Conservation (phyloP, 2,113 vertebrate species). For the Erythrocebus patas region DNA sequence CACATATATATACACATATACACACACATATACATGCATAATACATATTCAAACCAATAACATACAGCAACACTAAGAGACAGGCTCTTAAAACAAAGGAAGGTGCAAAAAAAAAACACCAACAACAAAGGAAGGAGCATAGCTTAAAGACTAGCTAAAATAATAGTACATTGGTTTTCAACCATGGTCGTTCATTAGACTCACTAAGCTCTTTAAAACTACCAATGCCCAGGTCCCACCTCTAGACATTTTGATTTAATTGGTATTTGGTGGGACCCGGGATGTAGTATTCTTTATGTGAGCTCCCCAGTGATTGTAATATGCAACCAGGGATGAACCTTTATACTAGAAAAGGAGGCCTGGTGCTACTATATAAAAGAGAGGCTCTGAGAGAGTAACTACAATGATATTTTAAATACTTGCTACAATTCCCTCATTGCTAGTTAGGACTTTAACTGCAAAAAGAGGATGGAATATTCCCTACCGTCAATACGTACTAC, state of each 20-base stretch:
- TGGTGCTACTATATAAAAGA: background rate
- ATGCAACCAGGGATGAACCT: background rate
- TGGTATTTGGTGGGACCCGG: background rate
- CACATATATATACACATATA: background rate
- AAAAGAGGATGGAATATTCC: background rate
- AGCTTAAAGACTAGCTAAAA: background rate
- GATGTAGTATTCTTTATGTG: background rate
- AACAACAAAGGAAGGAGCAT: background rate
- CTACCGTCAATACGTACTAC: background rate
- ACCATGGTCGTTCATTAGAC: background rate
- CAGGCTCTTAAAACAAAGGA: background rate
- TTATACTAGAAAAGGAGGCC: background rate
- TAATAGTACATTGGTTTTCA: background rate
- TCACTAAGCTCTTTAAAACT: background rate
- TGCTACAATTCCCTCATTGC: background rate
- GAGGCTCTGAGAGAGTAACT: background rate
- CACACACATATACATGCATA: background rate
- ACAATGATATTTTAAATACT: background rate
- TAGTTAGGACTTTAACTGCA: background rate
- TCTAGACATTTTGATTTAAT: background rate
- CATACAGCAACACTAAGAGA: background rate
- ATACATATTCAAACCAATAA: background rate
- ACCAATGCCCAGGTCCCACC: background rate
- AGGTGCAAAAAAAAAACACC: background rate
- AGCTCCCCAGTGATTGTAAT: background rate